These are phyloP conservation scores for Polydrusus cervinus DNA, from an alignment of 2,888 invertebrate genomes.

Conservation along the genomic window DNA sequence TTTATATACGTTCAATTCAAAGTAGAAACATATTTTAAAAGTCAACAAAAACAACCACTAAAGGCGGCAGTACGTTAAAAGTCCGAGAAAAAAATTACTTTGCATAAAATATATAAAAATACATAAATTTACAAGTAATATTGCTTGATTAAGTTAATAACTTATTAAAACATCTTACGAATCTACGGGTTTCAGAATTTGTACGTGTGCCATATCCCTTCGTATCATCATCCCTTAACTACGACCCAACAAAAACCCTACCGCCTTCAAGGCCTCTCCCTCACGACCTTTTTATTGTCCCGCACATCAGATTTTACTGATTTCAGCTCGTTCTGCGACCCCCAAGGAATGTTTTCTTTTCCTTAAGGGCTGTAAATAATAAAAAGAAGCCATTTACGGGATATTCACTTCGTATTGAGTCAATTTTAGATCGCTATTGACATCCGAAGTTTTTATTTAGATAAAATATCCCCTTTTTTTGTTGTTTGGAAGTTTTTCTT, in stretches of 20 bases:
- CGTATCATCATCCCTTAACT: background rate
- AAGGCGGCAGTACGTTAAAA: no score
- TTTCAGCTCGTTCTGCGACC: constrained; percentile 41
- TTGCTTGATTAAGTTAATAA: no score
- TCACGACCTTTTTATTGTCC: constrained; percentile 41
- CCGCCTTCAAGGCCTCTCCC: background rate
- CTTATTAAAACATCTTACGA: no score
- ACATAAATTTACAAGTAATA: no score
- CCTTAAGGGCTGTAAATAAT: constrained; percentile 51
- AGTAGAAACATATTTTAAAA: no score
- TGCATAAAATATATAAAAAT: no score
- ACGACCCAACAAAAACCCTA: constrained; percentile 1
- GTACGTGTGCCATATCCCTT: no score
- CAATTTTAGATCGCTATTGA: constrained; percentile 39
- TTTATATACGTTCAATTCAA: no score
- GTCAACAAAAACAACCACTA: no score
- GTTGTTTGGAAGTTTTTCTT: background rate
- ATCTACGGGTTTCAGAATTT: no score
- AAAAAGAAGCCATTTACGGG: constrained; percentile 51
- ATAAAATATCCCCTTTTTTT: constrained; percentile 9
- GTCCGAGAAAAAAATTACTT: no score
- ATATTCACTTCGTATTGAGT: constrained; percentile 43
- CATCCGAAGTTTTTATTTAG: constrained; percentile 30
- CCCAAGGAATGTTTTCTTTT: constrained; percentile 43
- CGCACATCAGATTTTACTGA: constrained; percentile 39